phyloP scores from a whole-genome alignment of 37 sponge, comb jelly and placozoan species.

The Ephydatia muelleri region DNA sequence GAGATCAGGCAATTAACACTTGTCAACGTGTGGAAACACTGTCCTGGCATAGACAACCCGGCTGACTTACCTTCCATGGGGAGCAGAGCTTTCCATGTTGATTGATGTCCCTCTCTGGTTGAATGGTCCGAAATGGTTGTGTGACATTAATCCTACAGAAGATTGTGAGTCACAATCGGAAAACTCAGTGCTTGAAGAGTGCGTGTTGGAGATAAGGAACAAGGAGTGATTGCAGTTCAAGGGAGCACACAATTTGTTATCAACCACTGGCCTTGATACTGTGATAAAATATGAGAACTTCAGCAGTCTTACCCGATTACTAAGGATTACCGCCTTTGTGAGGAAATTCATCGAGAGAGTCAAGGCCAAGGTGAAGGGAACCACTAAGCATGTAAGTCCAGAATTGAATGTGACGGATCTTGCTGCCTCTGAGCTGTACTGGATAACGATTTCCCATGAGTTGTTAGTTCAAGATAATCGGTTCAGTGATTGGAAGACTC shows the following conservation, averaged over 20 bases:
- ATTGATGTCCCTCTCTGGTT: not conserved
- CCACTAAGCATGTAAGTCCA: no score
- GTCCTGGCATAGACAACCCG: constrained; percentile 27
- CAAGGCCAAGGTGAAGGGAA: not conserved
- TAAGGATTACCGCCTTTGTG: constrained; percentile 8
- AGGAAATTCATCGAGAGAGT: not conserved
- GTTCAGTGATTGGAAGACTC: not conserved
- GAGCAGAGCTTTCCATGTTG: not conserved
- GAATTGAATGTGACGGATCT: not conserved
- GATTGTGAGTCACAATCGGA: not conserved
- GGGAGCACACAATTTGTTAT: not conserved
- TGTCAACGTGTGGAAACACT: not conserved
- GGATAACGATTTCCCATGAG: no score
- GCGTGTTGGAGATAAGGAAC: constrained; percentile 4
- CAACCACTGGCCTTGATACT: not conserved
- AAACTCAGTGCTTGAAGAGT: not conserved
- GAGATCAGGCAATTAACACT: constrained; percentile 20
- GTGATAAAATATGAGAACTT: constrained; percentile 1
- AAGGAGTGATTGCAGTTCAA: not conserved
- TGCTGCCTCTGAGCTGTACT: not conserved
- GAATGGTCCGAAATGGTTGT: constrained; percentile 6
- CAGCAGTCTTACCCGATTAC: not conserved
- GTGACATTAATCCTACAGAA: not conserved
- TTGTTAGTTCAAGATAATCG: no score
- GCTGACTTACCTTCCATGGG: constrained; percentile 39